Evolutionary conservation across 2,888 invertebrate genomes (phyloP).

Genomic region (Dusona sp.): DNA sequence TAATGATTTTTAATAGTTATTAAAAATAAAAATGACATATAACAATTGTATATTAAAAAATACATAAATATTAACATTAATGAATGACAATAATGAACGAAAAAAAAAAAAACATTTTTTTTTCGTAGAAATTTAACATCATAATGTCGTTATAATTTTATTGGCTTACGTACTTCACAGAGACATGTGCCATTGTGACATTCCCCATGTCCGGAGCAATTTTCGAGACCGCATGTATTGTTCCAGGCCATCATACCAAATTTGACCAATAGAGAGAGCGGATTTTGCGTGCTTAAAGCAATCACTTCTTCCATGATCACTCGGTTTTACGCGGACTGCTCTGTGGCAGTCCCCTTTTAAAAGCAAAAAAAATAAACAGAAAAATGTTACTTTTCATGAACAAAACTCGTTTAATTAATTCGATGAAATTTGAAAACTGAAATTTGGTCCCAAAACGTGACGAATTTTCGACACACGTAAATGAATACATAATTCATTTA

Average conservation of each 20-base stretch:
- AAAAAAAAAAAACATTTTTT: background rate
- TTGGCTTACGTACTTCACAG: slow-evolving; percentile 91
- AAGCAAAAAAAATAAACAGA: background rate
- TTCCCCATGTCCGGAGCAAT: slow-evolving; percentile 96
- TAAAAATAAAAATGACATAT: no score
- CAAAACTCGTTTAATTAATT: background rate
- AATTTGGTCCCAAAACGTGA: background rate
- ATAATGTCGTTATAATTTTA: background rate
- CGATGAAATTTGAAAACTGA: background rate
- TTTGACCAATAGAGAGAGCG: slow-evolving; percentile 83
- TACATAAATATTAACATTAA: background rate
- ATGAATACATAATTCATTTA: no score
- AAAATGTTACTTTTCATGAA: background rate
- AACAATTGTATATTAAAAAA: background rate
- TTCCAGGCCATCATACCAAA: slow-evolving; percentile 84
- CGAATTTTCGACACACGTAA: no score
- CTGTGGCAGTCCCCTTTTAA: slow-evolving; percentile 76
- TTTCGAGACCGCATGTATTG: slow-evolving; percentile 88
- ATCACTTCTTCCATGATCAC: slow-evolving; percentile 84
- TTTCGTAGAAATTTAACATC: background rate
- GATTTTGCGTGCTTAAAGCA: slow-evolving; percentile 83
- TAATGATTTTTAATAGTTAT: no score
- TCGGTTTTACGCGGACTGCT: slow-evolving; percentile 75
- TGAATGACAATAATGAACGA: background rate
- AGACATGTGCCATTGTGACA: slow-evolving; percentile 96